A percentile compares a stretch with the other conserved stretches of the same genome.
These are phyloP conservation scores for Cosmopolites sordidus DNA, from an alignment of 2,888 invertebrate species.

Conservation along the genomic window DNA sequence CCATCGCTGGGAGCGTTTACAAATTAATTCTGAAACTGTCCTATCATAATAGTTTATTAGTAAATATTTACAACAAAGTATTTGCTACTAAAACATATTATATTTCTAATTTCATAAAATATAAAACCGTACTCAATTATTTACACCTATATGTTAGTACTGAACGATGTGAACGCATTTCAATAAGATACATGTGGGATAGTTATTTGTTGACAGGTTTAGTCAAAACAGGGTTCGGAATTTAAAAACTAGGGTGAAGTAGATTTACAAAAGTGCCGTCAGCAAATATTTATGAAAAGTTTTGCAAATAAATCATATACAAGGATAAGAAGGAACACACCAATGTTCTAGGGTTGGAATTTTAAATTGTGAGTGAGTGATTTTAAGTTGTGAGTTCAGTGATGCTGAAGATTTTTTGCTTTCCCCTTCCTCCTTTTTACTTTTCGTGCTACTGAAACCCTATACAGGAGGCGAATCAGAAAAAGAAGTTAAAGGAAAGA, in stretches of 20 bases:
- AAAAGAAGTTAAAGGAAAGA: too few relatives aligned
- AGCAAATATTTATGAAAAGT: neutral
- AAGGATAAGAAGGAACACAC: too few relatives aligned
- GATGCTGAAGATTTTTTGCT: too few relatives aligned
- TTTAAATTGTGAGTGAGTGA: too few relatives aligned
- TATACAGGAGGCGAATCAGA: too few relatives aligned
- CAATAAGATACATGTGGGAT: conserved; percentile 4
- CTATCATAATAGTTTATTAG: too few relatives aligned
- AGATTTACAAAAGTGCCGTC: neutral
- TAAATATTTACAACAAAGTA: too few relatives aligned
- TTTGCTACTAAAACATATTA: neutral
- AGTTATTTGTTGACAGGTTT: neutral
- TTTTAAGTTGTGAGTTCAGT: too few relatives aligned
- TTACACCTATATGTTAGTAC: neutral
- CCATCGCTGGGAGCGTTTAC: neutral
- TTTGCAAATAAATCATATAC: neutral
- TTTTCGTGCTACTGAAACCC: too few relatives aligned
- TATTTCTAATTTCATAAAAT: neutral
- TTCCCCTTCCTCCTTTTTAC: too few relatives aligned
- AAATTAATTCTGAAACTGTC: too few relatives aligned
- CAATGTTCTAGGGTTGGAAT: too few relatives aligned
- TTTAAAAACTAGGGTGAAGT: neutral
- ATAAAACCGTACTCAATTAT: neutral
- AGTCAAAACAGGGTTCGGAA: conserved; percentile 6
- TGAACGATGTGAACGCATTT: neutral